Evolutionary conservation across 1,140 invertebrate genomes (phyloP).

Genomic region (Drosophila prosaltans): DNA sequence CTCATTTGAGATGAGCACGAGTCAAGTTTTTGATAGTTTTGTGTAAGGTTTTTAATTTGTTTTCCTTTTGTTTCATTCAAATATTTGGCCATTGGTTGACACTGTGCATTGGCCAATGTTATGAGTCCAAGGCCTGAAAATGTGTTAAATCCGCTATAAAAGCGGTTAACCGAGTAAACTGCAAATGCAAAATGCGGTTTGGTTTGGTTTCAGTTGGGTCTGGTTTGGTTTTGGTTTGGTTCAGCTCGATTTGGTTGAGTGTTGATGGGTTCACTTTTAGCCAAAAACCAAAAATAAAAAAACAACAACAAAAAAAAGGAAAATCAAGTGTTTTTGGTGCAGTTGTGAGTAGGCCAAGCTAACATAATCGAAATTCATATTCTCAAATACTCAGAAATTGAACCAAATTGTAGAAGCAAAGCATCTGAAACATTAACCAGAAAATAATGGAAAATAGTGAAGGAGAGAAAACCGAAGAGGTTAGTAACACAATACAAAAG

Average conservation of each 20-base stretch:
- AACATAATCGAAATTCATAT: background rate
- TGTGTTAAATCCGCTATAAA: conserved; percentile 77
- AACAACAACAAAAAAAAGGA: background rate
- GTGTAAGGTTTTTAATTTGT: background rate
- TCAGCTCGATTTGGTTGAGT: conserved; percentile 37
- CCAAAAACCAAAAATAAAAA: conserved; percentile 14
- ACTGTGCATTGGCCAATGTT: conserved; percentile 36
- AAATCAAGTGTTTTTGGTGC: background rate
- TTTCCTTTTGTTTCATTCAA: background rate
- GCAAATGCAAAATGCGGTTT: conserved; percentile 72
- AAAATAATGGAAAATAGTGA: background rate
- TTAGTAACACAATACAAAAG: background rate
- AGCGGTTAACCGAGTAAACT: conserved; percentile 76
- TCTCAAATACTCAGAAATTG: background rate
- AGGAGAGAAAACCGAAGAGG: conserved; percentile 23
- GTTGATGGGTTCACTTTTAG: conserved; percentile 43
- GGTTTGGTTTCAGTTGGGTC: conserved; percentile 24
- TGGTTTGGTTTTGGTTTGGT: conserved; percentile 25
- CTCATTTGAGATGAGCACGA: too few species aligned
- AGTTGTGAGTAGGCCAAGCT: background rate
- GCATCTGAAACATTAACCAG: background rate
- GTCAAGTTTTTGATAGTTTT: too few species aligned
- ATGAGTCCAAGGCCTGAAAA: conserved; percentile 36
- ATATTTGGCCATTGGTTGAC: background rate
- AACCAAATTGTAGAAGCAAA: background rate